phyloP scores from a whole-genome alignment of 2,888 invertebrate species.

The Drosophila birchii region DNA sequence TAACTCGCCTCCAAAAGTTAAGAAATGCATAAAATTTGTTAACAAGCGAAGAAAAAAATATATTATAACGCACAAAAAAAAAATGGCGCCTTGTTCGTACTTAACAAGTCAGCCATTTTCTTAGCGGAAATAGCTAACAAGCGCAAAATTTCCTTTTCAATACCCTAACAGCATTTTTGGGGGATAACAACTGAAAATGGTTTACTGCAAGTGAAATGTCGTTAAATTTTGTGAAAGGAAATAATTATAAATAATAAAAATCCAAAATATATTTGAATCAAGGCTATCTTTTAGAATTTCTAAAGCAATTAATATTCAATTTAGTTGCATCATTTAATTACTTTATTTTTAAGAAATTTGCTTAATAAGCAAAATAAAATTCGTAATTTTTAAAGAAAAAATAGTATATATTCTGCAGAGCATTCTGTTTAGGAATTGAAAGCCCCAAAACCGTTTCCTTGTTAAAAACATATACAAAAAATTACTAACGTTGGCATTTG shows the following conservation, averaged over 20 bases:
- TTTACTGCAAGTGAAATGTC: background rate
- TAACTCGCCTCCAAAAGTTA: slow-evolving; percentile 72
- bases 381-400: background rate
- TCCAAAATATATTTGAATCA: background rate
- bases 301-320: background rate
- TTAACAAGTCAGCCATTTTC: slow-evolving; percentile 60
- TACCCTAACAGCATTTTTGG: slow-evolving; percentile 4
- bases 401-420: background rate
- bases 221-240: background rate
- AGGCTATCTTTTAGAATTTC: background rate
- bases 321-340: background rate
- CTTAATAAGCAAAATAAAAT: background rate
- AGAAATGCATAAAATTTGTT: slow-evolving; percentile 81
- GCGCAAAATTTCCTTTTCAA: slow-evolving; percentile 51
- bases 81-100: slow-evolving; percentile 41
- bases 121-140: slow-evolving; percentile 76
- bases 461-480: background rate
- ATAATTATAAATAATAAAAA: background rate
- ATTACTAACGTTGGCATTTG: slow-evolving; percentile 20
- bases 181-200: background rate
- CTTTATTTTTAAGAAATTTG: background rate
- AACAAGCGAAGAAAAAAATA: slow-evolving; percentile 62
- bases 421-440: background rate
- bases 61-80: slow-evolving; percentile 3
- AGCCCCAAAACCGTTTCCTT: background rate